Percentiles rank a stretch among this genome's conserved stretches.
phyloP scores from a whole-genome alignment of 2,888 invertebrate species.

The Dasysyrphus tricinctus region DNA sequence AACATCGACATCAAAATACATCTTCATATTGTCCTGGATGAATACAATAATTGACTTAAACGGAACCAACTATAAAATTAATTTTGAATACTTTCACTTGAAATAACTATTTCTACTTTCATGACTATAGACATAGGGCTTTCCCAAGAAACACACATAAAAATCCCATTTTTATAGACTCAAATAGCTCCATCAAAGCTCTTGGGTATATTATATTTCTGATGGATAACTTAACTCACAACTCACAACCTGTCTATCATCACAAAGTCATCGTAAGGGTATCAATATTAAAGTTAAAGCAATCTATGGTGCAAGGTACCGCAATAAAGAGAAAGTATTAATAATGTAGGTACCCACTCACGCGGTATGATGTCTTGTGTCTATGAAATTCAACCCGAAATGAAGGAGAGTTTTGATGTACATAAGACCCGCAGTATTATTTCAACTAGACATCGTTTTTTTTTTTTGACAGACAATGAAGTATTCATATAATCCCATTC shows the following conservation, averaged over 20 bases:
- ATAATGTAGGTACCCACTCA: neutral
- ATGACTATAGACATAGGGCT: neutral
- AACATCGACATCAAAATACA: too few relatives aligned
- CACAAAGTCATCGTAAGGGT: conserved; percentile 63
- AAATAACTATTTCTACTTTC: neutral
- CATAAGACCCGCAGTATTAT: conserved; percentile 12
- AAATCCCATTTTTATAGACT: neutral
- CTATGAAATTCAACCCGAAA: conserved; percentile 61
- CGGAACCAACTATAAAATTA: neutral
- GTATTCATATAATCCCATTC: conserved; percentile 10
- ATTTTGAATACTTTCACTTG: conserved; percentile 38
- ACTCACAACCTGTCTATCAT: conserved; percentile 65
- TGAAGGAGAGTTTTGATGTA: conserved; percentile 10
- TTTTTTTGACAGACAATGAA: conserved; percentile 40
- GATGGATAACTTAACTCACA: conserved; percentile 17
- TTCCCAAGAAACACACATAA: neutral
- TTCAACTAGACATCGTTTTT: conserved; percentile 25
- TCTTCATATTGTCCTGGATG: neutral
- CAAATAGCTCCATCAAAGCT: neutral
- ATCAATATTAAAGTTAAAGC: conserved; percentile 19
- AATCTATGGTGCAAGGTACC: conserved; percentile 3
- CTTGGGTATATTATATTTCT: conserved; percentile 33
- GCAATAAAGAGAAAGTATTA: conserved; percentile 53
- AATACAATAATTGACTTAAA: neutral
- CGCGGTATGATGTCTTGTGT: neutral